Base-by-base conservation (phyloP, 2,797 vertebrate species). In the Acestrorhynchus altus region DNA sequence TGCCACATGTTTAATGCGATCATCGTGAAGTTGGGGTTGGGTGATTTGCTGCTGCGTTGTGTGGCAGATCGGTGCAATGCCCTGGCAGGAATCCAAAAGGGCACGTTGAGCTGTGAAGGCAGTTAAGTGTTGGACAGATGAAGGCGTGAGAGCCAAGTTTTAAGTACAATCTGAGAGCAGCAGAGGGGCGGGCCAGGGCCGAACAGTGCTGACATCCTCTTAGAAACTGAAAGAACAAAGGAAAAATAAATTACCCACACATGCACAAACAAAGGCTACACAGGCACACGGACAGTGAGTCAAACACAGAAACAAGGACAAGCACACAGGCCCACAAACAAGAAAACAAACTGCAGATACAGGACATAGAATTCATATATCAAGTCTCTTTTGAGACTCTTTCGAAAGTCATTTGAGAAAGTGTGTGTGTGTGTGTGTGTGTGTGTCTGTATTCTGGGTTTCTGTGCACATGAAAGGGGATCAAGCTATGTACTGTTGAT, bases 181-280 rank as follows among this genome's bases (percentile, higher is more conserved):
- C 74, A 81, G 64, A 46, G 68, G 56, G 61, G 60, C 39, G 8
- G 74, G 66, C 83, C 40, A 1, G 0, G 15, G 64, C 64, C 12
- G 31, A 75, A 66, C 9, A 13, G n/a, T 52, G 8, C 63, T 26
- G 59, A 51, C 67, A 66, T 82, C 78, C 52, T 51, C 69, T 60
- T 68, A 76, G 31, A 42, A 78, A 51, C 88, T 90, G 86, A 85
- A 87, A 86, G 52, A 83, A 79, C 39, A 86, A 78, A 86, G 49
- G 78, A 49, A 83, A 57, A 0, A 66, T n/a, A 65, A 52, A 31
- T 42, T 64, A 79, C 35, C 54, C 49, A 76, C 13, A 72, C 40
- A 46, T 42, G 76, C 31, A 47, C 63, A 69, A 26, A 64, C 8
- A 54, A 22, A 49, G 0, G 16, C 60, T 5, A 46, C 18, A 65